phyloP scores from a whole-genome alignment of 2,797 vertebrate genomes.

The Coilia nasus region DNA sequence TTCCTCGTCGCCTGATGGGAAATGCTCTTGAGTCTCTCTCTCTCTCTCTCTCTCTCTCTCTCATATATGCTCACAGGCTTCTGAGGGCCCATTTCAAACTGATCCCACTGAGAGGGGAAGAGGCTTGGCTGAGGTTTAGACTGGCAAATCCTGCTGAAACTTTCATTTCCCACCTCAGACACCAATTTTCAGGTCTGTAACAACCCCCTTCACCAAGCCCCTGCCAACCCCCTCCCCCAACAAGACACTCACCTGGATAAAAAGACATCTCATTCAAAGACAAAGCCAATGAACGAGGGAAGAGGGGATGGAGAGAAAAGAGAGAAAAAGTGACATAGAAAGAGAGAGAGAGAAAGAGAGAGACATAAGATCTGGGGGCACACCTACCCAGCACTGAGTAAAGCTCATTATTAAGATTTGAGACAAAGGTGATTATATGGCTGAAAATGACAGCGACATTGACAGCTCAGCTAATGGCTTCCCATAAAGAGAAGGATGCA shows the following conservation, averaged over 20 bases:
- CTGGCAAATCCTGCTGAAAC: slow-evolving; percentile 83
- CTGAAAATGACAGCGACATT: slow-evolving; percentile 52
- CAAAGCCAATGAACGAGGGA: slow-evolving; percentile 31
- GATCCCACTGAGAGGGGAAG: slow-evolving; percentile 75
- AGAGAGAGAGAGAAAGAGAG: not conserved
- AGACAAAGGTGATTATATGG: slow-evolving; percentile 59
- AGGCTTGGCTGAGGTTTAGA: slow-evolving; percentile 79
- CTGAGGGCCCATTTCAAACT: slow-evolving; percentile 75
- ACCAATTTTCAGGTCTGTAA: slow-evolving; percentile 79
- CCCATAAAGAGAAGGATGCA: slow-evolving; percentile 18
- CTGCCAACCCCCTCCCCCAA: not conserved
- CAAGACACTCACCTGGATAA: slow-evolving; percentile 72
- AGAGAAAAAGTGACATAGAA: not conserved
- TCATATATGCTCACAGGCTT: slow-evolving; percentile 69
- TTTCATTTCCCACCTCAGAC: slow-evolving; percentile 79
- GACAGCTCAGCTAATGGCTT: slow-evolving; percentile 16
- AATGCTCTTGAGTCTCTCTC: slow-evolving; percentile 67
- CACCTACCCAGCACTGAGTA: slow-evolving; percentile 10
- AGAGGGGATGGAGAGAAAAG: slow-evolving; percentile 19
- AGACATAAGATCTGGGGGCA: not conserved
- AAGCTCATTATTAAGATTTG: slow-evolving; percentile 7
- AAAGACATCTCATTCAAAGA: slow-evolving; percentile 65
- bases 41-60: slow-evolving; percentile 64
- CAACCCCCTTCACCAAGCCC: slow-evolving; percentile 17
- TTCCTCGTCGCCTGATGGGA: slow-evolving; percentile 52